Base-by-base conservation (phyloP, 2,888 invertebrate species). In the Vesta saturnalis region DNA sequence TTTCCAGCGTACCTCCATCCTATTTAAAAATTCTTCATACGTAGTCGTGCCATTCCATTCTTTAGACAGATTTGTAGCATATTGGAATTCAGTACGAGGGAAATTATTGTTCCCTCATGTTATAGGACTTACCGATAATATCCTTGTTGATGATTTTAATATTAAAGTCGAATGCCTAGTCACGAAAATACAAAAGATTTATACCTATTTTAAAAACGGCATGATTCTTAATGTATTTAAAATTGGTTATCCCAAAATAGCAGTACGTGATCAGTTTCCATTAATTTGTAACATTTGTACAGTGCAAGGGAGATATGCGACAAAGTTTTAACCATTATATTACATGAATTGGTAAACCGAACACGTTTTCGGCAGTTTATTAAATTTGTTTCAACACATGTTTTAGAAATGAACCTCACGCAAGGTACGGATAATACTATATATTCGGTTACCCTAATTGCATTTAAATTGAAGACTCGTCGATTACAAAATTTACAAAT, bases 321-420 rank as follows among this genome's bases (percentile, higher is more conserved):
- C 43, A 19, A 46, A 21, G 35, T 19, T 52, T 49, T 18, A 18
- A 10, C 18, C 47, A 47, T 64, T 43, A 18, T 8, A 47, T 43
- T 57, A 52, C 39, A n/a, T 35, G 39, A 21, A 49, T 64, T 59
- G 8, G 64, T 59, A 64, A 58, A 58, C 64, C 39, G 21, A 59
- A 54, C 64, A 64, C 64, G 64, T 64, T 54, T 22, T 59, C 43
- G 35, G 54, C 47, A 64, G 52, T 64, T 64, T 64, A 64, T 64
- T 64, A 64, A 64, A 64, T 64, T 64, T 64, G 64, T 59, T 64
- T 64, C 64, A 54, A 58, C 52, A 59, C 64, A 59, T 64, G 64
- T 64, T 46, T 59, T 59, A 19, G 59, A 54, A 64, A 64, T 64
- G 64, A 46, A 23, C 15, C 58, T 58, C 58, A 58, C 58, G 58